phyloP scores from a whole-genome alignment of 1,140 invertebrate species.

The Oscheius sp. region DNA sequence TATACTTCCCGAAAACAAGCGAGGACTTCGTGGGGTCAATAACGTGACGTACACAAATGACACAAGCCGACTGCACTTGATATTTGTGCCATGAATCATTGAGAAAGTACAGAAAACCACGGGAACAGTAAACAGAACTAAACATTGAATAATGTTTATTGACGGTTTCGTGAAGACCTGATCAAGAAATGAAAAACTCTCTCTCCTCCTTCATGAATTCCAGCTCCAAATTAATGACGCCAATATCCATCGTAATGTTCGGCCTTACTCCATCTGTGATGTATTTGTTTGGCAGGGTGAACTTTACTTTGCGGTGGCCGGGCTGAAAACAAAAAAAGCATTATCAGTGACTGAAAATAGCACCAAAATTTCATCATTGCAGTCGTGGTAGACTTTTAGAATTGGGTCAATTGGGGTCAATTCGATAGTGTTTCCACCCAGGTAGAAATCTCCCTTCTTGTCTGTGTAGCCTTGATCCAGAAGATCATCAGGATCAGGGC shows the following conservation, averaged over 20 bases:
- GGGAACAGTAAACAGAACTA: no score
- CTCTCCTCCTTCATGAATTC: conserved; percentile 35
- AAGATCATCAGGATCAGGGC: conserved; percentile 53
- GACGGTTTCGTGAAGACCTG: not conserved
- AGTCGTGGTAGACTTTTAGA: conserved; percentile 41
- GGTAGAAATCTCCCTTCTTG: conserved; percentile 21
- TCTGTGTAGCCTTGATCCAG: conserved; percentile 49
- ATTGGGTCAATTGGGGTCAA: conserved; percentile 37
- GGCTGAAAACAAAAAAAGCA: conserved; percentile 20
- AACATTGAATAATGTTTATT: no score
- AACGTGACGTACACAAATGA: no score
- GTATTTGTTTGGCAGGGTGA: conserved; percentile 30
- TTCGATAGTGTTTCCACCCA: conserved; percentile 30
- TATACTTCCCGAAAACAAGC: no score
- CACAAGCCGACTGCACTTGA: no score
- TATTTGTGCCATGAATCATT: no score
- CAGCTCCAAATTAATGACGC: conserved; percentile 34
- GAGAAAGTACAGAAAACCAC: no score
- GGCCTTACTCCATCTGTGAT: conserved; percentile 28
- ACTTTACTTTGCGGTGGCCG: conserved; percentile 32
- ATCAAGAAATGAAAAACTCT: conserved; percentile 14
- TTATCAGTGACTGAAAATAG: conserved; percentile 2
- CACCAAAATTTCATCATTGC: conserved; percentile 39
- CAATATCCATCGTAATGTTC: conserved; percentile 34
- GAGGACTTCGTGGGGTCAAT: no score